A percentile compares a stretch with the other conserved stretches of the same genome.
Conservation (phyloP, 2,797 vertebrate genomes). For the Tapera naevia region DNA sequence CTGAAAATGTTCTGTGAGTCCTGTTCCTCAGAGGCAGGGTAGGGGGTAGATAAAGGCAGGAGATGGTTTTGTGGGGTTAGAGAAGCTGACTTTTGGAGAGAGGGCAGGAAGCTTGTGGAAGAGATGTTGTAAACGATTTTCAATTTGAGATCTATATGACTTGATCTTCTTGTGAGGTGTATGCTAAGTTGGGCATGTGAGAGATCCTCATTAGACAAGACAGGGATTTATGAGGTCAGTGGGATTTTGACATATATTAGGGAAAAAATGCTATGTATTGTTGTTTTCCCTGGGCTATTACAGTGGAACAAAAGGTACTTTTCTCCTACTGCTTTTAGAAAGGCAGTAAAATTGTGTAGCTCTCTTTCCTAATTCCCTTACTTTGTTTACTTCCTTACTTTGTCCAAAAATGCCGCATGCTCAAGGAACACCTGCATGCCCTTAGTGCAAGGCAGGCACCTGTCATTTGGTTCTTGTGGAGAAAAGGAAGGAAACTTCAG, state of each 20-base stretch:
- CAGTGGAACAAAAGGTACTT: background rate
- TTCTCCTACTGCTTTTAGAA: background rate
- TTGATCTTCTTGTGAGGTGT: background rate
- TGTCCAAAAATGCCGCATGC: background rate
- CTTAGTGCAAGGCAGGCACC: background rate
- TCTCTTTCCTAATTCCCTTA: background rate
- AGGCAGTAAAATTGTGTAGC: background rate
- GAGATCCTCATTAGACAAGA: slow-evolving; percentile 20
- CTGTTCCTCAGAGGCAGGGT: background rate
- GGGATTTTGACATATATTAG: background rate
- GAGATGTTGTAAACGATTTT: background rate
- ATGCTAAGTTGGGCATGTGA: background rate
- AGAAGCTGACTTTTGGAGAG: background rate
- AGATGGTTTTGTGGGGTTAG: background rate
- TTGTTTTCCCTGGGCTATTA: background rate
- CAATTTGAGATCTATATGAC: background rate
- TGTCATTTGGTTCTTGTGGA: background rate
- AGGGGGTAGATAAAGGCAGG: background rate
- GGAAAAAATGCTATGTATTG: background rate
- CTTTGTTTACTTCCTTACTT: background rate
- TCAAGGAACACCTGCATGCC: background rate
- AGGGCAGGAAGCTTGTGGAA: background rate
- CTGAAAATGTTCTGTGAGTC: background rate
- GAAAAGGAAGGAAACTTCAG: background rate
- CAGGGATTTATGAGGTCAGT: background rate